These are phyloP conservation scores for Thera britannica DNA, from an alignment of 2,888 invertebrate genomes.

Conservation along the genomic window DNA sequence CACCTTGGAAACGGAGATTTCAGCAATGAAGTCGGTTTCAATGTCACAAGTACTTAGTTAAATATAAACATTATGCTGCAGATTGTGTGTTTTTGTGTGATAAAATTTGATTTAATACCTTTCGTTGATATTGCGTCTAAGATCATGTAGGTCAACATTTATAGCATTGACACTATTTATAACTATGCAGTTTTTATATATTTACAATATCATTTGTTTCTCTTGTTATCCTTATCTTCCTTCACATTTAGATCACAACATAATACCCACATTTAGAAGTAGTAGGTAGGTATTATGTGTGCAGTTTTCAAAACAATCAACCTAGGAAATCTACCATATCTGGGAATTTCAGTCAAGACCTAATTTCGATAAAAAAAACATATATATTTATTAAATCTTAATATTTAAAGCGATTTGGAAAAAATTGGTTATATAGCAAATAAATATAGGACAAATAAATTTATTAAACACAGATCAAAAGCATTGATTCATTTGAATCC, in stretches of 20 bases:
- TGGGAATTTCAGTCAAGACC: no score
- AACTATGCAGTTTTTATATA: no score
- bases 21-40: constrained; percentile 25
- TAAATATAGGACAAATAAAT: not conserved
- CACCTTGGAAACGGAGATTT: constrained; percentile 25
- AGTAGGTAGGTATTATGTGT: no score
- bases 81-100: constrained; percentile 9
- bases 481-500: not conserved
- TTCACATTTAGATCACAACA: no score
- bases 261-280: no score
- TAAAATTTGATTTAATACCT: constrained; percentile 1
- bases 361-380: no score
- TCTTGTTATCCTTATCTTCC: no score
- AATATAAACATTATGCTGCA: constrained; percentile 19
- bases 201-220: no score
- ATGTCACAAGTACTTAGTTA: constrained; percentile 22
- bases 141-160: not conserved
- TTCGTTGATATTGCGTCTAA: not conserved
- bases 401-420: not conserved
- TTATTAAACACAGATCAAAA: not conserved
- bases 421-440: not conserved
- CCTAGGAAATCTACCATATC: no score
- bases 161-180: not conserved
- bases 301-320: no score
- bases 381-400: not conserved